Base-by-base conservation (phyloP, 2,888 invertebrate genomes). In the Globia sparganii region DNA sequence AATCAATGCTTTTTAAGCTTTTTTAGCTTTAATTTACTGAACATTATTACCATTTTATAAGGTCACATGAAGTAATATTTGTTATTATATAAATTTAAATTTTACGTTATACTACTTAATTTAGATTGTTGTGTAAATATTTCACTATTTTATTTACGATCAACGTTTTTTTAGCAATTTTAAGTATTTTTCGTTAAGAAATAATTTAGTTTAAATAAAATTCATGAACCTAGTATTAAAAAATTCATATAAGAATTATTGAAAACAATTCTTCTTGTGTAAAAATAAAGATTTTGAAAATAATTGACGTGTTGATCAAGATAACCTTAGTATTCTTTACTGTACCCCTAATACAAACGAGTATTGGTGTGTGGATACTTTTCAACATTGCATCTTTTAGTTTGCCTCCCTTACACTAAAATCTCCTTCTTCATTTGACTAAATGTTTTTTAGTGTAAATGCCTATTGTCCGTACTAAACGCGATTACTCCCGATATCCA, bases 111-210 rank as follows among this genome's bases (percentile, higher is more conserved):
- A 88, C 88, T 93, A 93, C 91, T 91, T 92, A 91, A 88, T 91
- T 93, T 93, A 92, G 89, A 91, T 94, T 94, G 95, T 96, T 96
- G 92, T 96, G 96, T 96, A 96, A 94, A 96, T 96, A 96, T 90
- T 93, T 93, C 90, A 89, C 90, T 92, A 92, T 92, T 93, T 93
- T 93, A 91, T 94, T 95, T 94, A 92, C 90, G 88, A 91, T 92
- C 91, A 92, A 92, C 91, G 91, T 93, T 94, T 93, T 81, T 92
- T 91, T 94, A 92, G 91, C 90, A 91, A 90, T 91, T 90, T 31
- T 91, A 91, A 92, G 88, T 91, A 89, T 91, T 91, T 88, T 91
- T 92, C 87, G 90, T 91, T 90, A 93, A 92, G 91, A 89, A 84
- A 87, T 89, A 88, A 88, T 90, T 89, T 88, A 91, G 90, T 88